Base-by-base conservation (phyloP, 2,888 invertebrate species). In the Drosophila longiperda region DNA sequence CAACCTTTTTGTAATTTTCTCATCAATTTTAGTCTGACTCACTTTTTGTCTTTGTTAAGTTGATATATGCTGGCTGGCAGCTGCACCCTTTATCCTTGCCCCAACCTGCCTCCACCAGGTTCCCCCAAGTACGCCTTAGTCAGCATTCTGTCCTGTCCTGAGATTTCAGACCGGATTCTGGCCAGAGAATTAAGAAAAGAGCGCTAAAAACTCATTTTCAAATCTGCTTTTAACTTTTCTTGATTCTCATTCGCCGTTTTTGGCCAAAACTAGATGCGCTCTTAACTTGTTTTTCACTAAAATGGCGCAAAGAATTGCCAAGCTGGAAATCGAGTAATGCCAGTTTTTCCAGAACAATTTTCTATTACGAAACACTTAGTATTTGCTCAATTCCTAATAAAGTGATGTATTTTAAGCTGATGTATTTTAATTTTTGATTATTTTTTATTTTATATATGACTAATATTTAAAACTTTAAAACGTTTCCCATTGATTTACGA, bases 201-300 rank as follows among this genome's bases (percentile, higher is more conserved):
- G 45, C 45, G 45, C 23, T 2, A 8, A 45, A 0, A 23, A 2
- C 8, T 17, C 49, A 29, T 3, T 6, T 1, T 17, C 0, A 20
- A 4, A 20, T 52, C 20, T 0, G 4, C 33, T 20, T 20, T 2
- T 20, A 33, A 20, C 15, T 34, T 53, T 9, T 20, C 8, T 23
- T 53, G 17, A 2, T 9, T 36, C 34, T 53, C 20, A 53, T 17
- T 15, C 6, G 34, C 1, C 4, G 9, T 34, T 36, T 34, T 34
- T 9, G 34, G 15, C 15, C 23, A 53, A 34, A 34, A 53, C 53
- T 53, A 5, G 17, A 23, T 23, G 17, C 45, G 3, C 36, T 33
- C 53, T 53, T 53, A 53, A 53, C 53, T 17, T 36, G 53, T 34
- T 53, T 53, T 53, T 17, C 4, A 34, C 7, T 53, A 9, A 33